phyloP scores from a whole-genome alignment of 2,888 invertebrate genomes.

The Diachrysia chrysitis region DNA sequence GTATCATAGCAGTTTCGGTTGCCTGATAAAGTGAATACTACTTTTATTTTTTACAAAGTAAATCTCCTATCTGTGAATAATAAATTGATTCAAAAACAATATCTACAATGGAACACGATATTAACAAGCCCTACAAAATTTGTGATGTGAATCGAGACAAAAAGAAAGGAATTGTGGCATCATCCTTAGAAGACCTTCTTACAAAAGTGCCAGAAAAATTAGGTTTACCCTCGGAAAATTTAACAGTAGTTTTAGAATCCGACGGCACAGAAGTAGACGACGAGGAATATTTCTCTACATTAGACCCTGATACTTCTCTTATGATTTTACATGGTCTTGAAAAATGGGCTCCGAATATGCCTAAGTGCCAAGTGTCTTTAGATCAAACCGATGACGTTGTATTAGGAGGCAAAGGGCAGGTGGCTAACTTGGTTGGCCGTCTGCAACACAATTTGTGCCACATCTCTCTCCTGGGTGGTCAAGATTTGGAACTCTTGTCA shows the following conservation, averaged over 20 bases:
- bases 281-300: conserved; percentile 97
- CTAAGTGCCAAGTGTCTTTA: conserved; percentile 90
- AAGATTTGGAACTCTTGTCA: conserved; percentile 94
- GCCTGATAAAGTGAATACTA: conserved; percentile 19
- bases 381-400: conserved; percentile 89
- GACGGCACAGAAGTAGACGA: conserved; percentile 99
- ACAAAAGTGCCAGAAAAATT: conserved; percentile 93
- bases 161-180: conserved; percentile 95
- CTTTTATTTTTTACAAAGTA: conserved; percentile 10
- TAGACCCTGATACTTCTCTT: conserved; percentile 95
- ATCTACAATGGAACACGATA: conserved; percentile 88
- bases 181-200: conserved; percentile 93
- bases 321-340: conserved; percentile 94
- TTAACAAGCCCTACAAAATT: conserved; percentile 93
- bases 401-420: conserved; percentile 88
- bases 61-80: conserved; percentile 7
- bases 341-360: conserved; percentile 92
- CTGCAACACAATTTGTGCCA: conserved; percentile 95
- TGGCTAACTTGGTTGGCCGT: conserved; percentile 93
- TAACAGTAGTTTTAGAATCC: conserved; percentile 95
- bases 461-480: conserved; percentile 94
- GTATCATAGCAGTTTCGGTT: conserved; percentile 8
- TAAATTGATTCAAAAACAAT: conserved; percentile 8
- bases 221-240: conserved; percentile 89
- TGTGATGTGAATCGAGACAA: conserved; percentile 94